A percentile compares a stretch with the other conserved stretches of the same genome.
Conservation (phyloP, 2,113 vertebrate genomes). For the Etheostoma cragini region DNA sequence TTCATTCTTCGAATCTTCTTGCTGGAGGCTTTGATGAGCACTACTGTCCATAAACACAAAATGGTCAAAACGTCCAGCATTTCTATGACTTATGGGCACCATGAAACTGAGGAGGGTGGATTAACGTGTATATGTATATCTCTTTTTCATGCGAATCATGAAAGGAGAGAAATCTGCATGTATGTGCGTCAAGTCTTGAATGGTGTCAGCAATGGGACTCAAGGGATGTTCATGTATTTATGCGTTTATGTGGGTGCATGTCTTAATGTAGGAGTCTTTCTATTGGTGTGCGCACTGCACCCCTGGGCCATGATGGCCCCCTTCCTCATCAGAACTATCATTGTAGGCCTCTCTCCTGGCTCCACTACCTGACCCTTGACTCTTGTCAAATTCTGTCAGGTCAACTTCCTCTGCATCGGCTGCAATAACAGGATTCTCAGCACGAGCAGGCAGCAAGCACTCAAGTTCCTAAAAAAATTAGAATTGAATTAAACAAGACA, state of each 20-base stretch:
- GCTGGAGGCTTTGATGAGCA: constrained; percentile 59
- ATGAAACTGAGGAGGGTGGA: constrained; percentile 57
- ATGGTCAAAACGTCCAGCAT: constrained; percentile 62
- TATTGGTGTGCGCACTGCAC: constrained; percentile 99
- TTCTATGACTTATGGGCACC: constrained; percentile 65
- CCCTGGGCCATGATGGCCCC: constrained; percentile 94
- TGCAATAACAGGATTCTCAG: constrained; percentile 90
- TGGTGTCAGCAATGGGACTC: constrained; percentile 66
- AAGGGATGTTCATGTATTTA: constrained; percentile 61
- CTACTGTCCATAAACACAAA: constrained; percentile 71
- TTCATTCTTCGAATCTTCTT: constrained; percentile 53
- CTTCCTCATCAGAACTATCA: constrained; percentile 97
- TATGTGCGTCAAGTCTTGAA: constrained; percentile 67
- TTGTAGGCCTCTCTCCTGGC: constrained; percentile 96
- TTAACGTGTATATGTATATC: constrained; percentile 38
- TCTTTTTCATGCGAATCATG: constrained; percentile 47
- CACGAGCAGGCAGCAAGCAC: constrained; percentile 94
- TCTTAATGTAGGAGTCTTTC: constrained; percentile 64
- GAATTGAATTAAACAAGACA: neutral
- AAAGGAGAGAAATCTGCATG: constrained; percentile 59
- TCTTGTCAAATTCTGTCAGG: constrained; percentile 94
- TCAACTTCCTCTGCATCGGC: constrained; percentile 96
- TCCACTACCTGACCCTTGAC: constrained; percentile 90
- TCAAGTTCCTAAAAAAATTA: constrained; percentile 90
- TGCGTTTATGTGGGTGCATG: constrained; percentile 43